These are phyloP conservation scores for Zosterops japonicus DNA, from an alignment of 2,113 vertebrate genomes.

Conservation along the genomic window DNA sequence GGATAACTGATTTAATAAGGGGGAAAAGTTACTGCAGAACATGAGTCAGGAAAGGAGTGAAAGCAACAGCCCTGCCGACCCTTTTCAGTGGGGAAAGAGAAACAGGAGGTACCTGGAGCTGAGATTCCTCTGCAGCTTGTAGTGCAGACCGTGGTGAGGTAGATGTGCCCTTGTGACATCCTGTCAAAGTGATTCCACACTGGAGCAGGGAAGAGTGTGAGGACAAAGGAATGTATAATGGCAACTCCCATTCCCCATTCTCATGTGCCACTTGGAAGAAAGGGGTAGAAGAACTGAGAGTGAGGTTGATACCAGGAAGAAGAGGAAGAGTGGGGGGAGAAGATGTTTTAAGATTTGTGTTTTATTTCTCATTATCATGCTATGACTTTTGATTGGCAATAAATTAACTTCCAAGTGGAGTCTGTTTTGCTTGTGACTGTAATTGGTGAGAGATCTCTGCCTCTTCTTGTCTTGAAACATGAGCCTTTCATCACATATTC, in stretches of 20 bases:
- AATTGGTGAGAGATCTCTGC: background rate
- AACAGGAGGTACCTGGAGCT: accelerated
- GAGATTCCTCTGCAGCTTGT: background rate
- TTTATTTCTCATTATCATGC: background rate
- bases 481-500: background rate
- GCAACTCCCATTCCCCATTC: accelerated
- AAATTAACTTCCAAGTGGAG: background rate
- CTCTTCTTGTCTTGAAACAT: background rate
- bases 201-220: background rate
- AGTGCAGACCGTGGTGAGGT: background rate
- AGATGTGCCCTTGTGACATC: background rate
- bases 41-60: background rate
- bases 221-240: background rate
- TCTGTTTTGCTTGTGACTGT: background rate
- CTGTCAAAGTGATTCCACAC: background rate
- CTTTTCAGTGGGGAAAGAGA: background rate
- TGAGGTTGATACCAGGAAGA: background rate
- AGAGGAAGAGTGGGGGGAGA: accelerated
- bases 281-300: background rate
- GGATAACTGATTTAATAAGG: background rate
- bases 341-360: background rate
- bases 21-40: background rate
- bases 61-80: background rate
- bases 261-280: accelerated
- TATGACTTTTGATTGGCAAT: background rate